Evolutionary conservation across 2,888 invertebrate species (phyloP), one percentile per base, ranked within the genome.

Genomic region (Myopa testacea): DNA sequence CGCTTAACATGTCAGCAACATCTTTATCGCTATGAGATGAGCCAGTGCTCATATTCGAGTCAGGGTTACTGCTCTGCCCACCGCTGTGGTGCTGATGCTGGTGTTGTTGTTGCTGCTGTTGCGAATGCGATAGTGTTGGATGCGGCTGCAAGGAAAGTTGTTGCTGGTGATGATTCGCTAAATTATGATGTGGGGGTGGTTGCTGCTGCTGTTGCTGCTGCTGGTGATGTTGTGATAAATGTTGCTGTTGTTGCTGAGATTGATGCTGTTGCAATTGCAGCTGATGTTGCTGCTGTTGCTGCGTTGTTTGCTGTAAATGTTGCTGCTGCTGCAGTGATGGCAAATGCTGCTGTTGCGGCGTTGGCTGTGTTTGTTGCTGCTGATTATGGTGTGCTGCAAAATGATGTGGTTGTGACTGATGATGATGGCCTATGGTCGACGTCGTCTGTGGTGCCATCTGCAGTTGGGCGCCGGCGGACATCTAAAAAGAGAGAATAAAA

Each of bases 21-120:
- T 97, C 96, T 92, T 96, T 97, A 92, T 97, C 96, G 92, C 96
- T 96, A 91, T 96, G 96, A 90, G 96, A 96, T 90, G 96, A 97
- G 93, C 96, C 96, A 93, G 96, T 96, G 93, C 97, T 97, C 95
- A 97, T 96, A 93, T 97, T 97, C 92, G 97, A 97, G 93, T 97
- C 97, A 92, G 96, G 96, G 93, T 94, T 96, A 93, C 95, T 88
- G 84, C 87, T 88, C 74, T 87, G 87, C 76, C 86, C 86, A 78
- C 86, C 86, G 81, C 83, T 82, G 63, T 84, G 83, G 79, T 84
- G 84, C 60, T 81, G 81, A 75, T 55, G 77, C 77, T 73, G 83
- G 79, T 84, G 84, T 52, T 81, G 81, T 73, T 55, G 77, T 77
- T 73, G 84, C 60, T 81, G 81, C 76, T 55, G 81, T 79, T 81